phyloP scores from a whole-genome alignment of 2,113 vertebrate species.

The Helogale parvula region DNA sequence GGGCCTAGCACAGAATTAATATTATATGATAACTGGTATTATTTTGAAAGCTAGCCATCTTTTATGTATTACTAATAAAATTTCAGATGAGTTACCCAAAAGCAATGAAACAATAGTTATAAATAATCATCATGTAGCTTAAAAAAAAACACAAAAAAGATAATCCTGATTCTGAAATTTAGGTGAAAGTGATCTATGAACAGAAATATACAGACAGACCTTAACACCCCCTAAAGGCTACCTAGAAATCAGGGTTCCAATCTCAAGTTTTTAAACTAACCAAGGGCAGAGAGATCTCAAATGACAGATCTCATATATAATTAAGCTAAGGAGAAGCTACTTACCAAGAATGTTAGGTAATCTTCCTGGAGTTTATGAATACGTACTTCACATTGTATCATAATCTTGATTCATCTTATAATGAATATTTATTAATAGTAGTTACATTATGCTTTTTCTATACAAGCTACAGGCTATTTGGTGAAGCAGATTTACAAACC shows the following conservation, averaged over 20 bases:
- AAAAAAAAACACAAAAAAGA: neutral
- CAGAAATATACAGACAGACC: neutral
- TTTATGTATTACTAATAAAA: neutral
- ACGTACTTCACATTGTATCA: neutral
- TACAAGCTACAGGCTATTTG: neutral
- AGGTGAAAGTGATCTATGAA: neutral
- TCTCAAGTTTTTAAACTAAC: neutral
- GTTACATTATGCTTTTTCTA: neutral
- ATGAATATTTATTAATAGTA: neutral
- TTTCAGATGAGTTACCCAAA: neutral
- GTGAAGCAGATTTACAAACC: neutral
- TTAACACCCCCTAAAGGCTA: neutral
- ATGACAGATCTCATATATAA: neutral
- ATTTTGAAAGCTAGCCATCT: neutral
- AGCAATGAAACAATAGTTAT: neutral
- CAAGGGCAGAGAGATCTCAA: neutral
- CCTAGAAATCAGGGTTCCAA: neutral
- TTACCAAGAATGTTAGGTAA: neutral
- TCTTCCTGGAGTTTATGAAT: neutral
- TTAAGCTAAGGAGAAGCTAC: neutral
- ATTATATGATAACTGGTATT: neutral
- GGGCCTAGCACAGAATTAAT: neutral
- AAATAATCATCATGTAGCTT: neutral
- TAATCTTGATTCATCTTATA: neutral
- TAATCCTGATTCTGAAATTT: slow-evolving; percentile 1